phyloP scores from a whole-genome alignment of 2,797 vertebrate genomes.

The Chanos chanos region DNA sequence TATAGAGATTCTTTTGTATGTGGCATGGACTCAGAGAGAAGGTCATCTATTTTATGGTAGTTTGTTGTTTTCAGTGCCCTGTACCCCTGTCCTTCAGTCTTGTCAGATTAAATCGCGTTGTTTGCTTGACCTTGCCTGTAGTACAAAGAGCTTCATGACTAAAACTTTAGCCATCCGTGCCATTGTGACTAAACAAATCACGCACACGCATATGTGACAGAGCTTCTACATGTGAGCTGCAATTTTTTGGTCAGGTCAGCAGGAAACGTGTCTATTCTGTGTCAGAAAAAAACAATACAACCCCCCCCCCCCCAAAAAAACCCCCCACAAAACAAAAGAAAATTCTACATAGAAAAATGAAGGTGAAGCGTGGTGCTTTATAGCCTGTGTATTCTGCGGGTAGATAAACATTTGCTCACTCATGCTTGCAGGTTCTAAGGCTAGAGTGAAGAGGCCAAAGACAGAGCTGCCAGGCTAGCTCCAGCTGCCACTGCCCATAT shows the following conservation, averaged over 20 bases:
- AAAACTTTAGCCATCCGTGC: conserved; percentile 26
- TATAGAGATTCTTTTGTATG: too few species aligned
- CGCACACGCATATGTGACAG: too few species aligned
- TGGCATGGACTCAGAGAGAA: too few species aligned
- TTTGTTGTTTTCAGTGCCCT: conserved; percentile 32
- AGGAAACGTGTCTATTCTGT: too few species aligned
- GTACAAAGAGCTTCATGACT: conserved; percentile 39
- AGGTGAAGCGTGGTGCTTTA: conserved; percentile 20
- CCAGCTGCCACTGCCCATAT: conserved; percentile 37
- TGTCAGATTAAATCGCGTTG: conserved; percentile 44
- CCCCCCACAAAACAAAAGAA: too few species aligned
- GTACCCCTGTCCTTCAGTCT: conserved; percentile 32
- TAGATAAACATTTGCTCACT: conserved; percentile 36
- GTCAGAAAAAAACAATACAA: too few species aligned
- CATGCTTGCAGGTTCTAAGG: conserved; percentile 28
- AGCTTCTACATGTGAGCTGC: too few species aligned
- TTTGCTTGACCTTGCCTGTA: conserved; percentile 48
- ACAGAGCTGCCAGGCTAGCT: conserved; percentile 34
- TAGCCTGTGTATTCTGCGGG: conserved; percentile 17
- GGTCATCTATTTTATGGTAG: conserved; percentile 23
- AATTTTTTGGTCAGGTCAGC: too few species aligned
- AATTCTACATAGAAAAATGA: conserved; percentile 6
- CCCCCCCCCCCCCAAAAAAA: too few species aligned
- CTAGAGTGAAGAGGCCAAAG: conserved; percentile 37
- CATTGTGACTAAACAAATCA: too few species aligned